Evolutionary conservation across 2,888 invertebrate species (phyloP).

Genomic region (Drosophila birchii): DNA sequence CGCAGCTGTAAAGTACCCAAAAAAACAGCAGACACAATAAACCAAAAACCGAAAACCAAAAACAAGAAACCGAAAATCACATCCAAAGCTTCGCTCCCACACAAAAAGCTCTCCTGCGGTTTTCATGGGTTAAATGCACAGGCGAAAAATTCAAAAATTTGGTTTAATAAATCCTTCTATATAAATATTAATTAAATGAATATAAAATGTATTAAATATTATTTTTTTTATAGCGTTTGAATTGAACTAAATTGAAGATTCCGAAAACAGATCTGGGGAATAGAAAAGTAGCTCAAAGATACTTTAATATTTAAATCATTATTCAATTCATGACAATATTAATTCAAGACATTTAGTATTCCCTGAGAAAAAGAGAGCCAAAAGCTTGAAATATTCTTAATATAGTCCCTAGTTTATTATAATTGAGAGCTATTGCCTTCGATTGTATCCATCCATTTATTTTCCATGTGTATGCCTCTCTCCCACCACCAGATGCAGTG

Average conservation of each 20-base stretch:
- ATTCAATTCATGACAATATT: background rate
- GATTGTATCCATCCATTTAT: background rate
- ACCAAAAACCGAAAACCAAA: slow-evolving; percentile 12
- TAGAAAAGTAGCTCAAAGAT: background rate
- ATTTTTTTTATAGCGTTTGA: background rate
- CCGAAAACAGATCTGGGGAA: background rate
- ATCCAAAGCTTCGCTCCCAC: slow-evolving; percentile 75
- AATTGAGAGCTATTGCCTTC: background rate
- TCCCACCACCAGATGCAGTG: slow-evolving; percentile 18
- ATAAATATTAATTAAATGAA: background rate
- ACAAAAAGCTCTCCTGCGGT: slow-evolving; percentile 49
- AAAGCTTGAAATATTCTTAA: background rate
- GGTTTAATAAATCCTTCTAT: background rate
- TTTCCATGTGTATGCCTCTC: slow-evolving; percentile 8
- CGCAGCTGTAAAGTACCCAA: slow-evolving; percentile 68
- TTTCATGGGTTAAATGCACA: slow-evolving; percentile 8
- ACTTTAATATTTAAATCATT: background rate
- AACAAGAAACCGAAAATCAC: slow-evolving; percentile 9
- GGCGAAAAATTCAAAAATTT: background rate
- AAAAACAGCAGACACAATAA: slow-evolving; percentile 38
- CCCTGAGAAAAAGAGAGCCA: background rate
- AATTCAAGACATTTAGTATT: background rate
- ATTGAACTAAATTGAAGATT: no score
- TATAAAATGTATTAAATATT: no score
- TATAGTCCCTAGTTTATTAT: background rate